Percentiles rank a stretch among this genome's conserved stretches.
These are phyloP conservation scores for Elaphurus davidianus DNA, from an alignment of 2,113 vertebrate species.

Conservation along the genomic window DNA sequence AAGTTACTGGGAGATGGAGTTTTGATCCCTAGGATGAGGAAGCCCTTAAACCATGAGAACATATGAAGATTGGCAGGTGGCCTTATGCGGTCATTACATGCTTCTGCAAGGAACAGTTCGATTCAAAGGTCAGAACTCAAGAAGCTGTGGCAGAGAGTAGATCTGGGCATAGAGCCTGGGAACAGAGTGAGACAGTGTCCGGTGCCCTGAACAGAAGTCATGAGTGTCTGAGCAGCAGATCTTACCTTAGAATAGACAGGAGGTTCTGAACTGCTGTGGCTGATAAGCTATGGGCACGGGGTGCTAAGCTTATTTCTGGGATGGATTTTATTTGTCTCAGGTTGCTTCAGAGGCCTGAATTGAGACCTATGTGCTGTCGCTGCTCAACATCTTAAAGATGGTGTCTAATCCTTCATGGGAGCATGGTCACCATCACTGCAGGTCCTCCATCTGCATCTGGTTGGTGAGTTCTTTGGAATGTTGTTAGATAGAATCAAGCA, in stretches of 20 bases:
- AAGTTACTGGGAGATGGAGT: not conserved
- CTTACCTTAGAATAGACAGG: not conserved
- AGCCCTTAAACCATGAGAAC: not conserved
- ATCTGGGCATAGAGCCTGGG: not conserved
- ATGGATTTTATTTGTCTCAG: not conserved
- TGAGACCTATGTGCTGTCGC: not conserved
- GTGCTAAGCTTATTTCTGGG: not conserved
- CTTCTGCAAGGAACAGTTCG: not conserved
- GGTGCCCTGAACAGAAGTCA: not conserved
- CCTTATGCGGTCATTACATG: not conserved
- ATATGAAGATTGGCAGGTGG: not conserved
- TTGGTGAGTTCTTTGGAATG: not conserved
- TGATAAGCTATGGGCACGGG: not conserved
- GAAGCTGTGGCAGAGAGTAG: not conserved
- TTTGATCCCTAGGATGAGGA: not conserved
- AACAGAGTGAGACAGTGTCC: not conserved
- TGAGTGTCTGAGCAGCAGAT: not conserved
- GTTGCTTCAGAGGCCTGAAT: not conserved
- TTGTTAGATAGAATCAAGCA: not conserved
- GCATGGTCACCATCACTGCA: not conserved
- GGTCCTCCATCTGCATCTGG: not conserved
- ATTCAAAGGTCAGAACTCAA: not conserved
- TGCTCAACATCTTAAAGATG: not conserved
- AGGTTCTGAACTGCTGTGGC: not conserved
- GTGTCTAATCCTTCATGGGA: not conserved